phyloP scores from a whole-genome alignment of 2,113 vertebrate genomes.

The Tachuris rubrigastra region DNA sequence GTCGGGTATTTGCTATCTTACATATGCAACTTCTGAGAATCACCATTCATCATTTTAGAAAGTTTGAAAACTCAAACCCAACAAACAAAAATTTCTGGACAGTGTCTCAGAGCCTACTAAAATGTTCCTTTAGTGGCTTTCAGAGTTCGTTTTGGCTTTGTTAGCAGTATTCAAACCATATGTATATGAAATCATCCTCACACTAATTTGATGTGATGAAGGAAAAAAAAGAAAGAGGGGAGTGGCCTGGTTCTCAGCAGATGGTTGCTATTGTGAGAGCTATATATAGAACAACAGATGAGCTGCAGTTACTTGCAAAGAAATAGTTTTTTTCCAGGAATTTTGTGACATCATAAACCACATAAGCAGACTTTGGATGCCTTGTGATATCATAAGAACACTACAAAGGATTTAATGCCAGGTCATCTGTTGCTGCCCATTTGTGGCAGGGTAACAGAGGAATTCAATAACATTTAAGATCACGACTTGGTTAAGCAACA shows the following conservation, averaged over 20 bases:
- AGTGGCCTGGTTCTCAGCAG: constrained; percentile 29
- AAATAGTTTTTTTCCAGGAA: constrained; percentile 43
- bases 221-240: neutral
- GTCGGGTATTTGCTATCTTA: neutral
- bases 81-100: neutral
- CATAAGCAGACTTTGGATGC: neutral
- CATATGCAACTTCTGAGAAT: neutral
- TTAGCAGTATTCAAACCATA: constrained; percentile 40
- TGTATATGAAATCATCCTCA: constrained; percentile 61
- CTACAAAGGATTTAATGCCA: constrained; percentile 14
- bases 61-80: neutral
- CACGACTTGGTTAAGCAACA: neutral
- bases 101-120: neutral
- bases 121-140: constrained; percentile 1
- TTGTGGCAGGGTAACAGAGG: neutral
- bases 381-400: neutral
- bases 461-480: neutral
- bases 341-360: constrained; percentile 37
- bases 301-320: constrained; percentile 39
- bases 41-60: neutral
- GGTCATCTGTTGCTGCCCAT: neutral
- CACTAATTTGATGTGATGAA: constrained; percentile 39
- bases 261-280: constrained; percentile 41
- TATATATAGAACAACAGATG: constrained; percentile 48
- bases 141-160: constrained; percentile 20